Evolutionary conservation across 2,797 vertebrate species (phyloP).

Genomic region (Neopelma chrysocephalum): DNA sequence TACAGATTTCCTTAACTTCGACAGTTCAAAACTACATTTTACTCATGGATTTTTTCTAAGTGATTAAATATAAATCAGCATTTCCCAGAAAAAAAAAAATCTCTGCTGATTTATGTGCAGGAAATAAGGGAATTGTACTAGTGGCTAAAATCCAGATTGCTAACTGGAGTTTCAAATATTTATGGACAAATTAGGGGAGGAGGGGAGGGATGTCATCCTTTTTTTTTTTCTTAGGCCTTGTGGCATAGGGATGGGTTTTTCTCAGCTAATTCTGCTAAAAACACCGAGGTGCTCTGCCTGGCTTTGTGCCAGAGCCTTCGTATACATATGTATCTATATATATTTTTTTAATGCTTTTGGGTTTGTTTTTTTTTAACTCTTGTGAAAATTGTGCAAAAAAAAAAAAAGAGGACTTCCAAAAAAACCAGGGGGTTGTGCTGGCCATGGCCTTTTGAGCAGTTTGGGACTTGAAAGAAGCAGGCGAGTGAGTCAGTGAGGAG

Average conservation of each 20-base stretch:
- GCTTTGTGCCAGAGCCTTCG: background rate
- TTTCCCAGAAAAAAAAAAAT: background rate
- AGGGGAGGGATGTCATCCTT: background rate
- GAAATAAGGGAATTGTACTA: background rate
- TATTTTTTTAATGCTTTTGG: background rate
- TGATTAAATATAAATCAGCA: background rate
- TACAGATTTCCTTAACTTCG: background rate
- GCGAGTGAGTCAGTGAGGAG: background rate
- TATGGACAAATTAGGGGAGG: slow-evolving; percentile 1
- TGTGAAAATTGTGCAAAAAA: background rate
- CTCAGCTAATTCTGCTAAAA: slow-evolving; percentile 33
- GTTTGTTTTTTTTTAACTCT: background rate
- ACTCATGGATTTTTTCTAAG: background rate
- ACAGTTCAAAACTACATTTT: slow-evolving; percentile 5
- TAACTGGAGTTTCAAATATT: slow-evolving; percentile 45
- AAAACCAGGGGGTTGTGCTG: background rate
- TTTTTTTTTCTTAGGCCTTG: background rate
- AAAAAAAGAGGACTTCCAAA: background rate
- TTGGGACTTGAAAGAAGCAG: background rate
- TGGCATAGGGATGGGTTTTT: background rate
- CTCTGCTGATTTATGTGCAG: background rate
- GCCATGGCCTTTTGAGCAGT: background rate
- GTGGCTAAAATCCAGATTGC: slow-evolving; percentile 27
- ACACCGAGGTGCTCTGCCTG: background rate
- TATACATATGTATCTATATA: background rate